phyloP scores from a whole-genome alignment of 2,113 vertebrate genomes.

The Psilopsiagon aurifrons region DNA sequence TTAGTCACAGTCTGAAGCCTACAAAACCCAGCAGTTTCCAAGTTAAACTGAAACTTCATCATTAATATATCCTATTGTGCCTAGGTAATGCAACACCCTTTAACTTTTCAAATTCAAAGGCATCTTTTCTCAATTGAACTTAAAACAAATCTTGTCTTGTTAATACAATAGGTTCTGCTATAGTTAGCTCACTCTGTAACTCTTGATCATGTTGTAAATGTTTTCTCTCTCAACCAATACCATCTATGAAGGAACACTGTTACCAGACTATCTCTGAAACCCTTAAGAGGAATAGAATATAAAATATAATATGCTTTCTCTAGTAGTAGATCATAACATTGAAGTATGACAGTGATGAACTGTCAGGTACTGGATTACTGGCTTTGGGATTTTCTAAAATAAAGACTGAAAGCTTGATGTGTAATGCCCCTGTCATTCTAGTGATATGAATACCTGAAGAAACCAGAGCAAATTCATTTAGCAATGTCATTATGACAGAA shows the following conservation, averaged over 20 bases:
- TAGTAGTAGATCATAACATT: not conserved
- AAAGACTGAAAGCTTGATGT: not conserved
- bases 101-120: slow-evolving; percentile 67
- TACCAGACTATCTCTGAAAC: slow-evolving; percentile 13
- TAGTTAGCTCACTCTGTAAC: slow-evolving; percentile 25
- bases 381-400: not conserved
- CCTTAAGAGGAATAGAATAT: not conserved
- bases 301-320: not conserved
- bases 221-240: slow-evolving; percentile 10
- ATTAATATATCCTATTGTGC: slow-evolving; percentile 58
- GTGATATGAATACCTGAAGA: not conserved
- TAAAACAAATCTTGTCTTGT: slow-evolving; percentile 66
- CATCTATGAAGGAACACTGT: not conserved
- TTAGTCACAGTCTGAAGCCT: slow-evolving; percentile 60
- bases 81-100: slow-evolving; percentile 61
- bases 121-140: slow-evolving; percentile 51
- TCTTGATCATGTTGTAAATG: slow-evolving; percentile 51
- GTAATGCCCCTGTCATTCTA: not conserved
- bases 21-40: slow-evolving; percentile 56
- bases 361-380: not conserved
- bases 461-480: not conserved
- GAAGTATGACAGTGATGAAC: not conserved
- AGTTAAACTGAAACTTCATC: slow-evolving; percentile 69
- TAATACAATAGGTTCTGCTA: slow-evolving; percentile 46
- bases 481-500: not conserved